These are phyloP conservation scores for Centropus unirufus DNA, from an alignment of 2,113 vertebrate species.

Conservation along the genomic window DNA sequence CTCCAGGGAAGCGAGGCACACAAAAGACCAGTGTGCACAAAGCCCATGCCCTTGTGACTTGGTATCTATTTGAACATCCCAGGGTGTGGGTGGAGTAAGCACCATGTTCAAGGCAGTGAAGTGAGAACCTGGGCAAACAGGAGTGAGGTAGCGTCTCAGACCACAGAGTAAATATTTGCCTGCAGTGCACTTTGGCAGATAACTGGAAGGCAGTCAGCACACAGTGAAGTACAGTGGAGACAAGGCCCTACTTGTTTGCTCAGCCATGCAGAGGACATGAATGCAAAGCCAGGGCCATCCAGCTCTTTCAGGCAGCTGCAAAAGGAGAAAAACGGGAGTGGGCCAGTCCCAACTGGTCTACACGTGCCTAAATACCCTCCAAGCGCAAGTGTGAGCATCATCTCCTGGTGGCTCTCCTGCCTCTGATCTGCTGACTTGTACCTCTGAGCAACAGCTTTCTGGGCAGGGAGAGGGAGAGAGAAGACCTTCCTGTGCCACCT, in stretches of 20 bases:
- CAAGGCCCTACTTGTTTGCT: slow-evolving; percentile 58
- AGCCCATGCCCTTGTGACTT: not conserved
- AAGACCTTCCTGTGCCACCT: not conserved
- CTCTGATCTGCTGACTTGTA: not conserved
- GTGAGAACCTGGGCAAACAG: slow-evolving; percentile 68
- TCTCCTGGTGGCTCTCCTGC: not conserved
- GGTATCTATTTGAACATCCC: not conserved
- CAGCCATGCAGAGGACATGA: not conserved
- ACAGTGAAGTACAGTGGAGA: slow-evolving; percentile 21
- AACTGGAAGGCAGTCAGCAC: slow-evolving; percentile 60
- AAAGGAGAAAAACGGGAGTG: not conserved
- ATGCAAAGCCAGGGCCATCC: not conserved
- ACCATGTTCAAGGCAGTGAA: slow-evolving; percentile 32
- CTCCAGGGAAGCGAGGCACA: rapidly evolving
- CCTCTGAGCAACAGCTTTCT: not conserved
- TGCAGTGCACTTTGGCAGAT: slow-evolving; percentile 54
- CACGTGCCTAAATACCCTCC: not conserved
- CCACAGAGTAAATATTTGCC: slow-evolving; percentile 74
- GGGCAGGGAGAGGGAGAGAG: not conserved
- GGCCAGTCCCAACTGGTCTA: not conserved
- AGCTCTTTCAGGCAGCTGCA: not conserved
- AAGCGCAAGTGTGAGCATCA: not conserved
- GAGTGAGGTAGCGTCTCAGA: slow-evolving; percentile 76
- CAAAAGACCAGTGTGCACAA: not conserved
- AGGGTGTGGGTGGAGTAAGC: slow-evolving; percentile 56